Evolutionary conservation across 2,113 vertebrate species (phyloP), one percentile per base, ranked within the genome.

Genomic region (Sapajus apella): DNA sequence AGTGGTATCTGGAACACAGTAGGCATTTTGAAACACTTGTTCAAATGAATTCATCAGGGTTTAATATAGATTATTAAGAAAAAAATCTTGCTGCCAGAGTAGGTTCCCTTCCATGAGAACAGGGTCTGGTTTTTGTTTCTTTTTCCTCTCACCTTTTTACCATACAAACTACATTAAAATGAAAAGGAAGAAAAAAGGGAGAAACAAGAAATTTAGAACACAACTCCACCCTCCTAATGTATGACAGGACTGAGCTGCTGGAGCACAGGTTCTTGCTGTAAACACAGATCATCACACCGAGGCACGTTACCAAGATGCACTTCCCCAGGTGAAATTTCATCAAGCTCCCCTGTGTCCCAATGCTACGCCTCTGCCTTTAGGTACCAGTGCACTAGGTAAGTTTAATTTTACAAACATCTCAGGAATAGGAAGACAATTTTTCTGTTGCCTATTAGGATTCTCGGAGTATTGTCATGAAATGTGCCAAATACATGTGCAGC

Each of bases 381-480:
- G 55, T 47, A 20, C 37, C 32, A 27, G 17, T 8, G 3, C 9
- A 55, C 1, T 32, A 2, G 27, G 61, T 23, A 84, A 61, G 32
- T 72, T 66, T 82, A 79, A 70, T 30, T 97, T 94, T 87, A 90
- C 32, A 94, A 70, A 72, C 80, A 90, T 32, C 37, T 95, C 37
- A 66, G 72, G 40, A 87, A 90, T 14, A 95, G 75, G 40, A 95
- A 83, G 86, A 90, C 72, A 83, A 66, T 45, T 4, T 83, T 90
- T 95, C 61, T 87, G 85, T 21, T 70, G 61, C 27, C 32, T 88
- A 61, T 18, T 37, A 11, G 2, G 30, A 9, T 91, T 96, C 40
- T 84, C 21, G 47, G 64, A 98, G 96, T 47, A 52, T 6, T 84
- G 79, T 10, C 50, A 43, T 20, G 30, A 82, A 66, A 94, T 21